phyloP scores from a whole-genome alignment of 2,797 vertebrate species.

The Typhlichthys subterraneus region DNA sequence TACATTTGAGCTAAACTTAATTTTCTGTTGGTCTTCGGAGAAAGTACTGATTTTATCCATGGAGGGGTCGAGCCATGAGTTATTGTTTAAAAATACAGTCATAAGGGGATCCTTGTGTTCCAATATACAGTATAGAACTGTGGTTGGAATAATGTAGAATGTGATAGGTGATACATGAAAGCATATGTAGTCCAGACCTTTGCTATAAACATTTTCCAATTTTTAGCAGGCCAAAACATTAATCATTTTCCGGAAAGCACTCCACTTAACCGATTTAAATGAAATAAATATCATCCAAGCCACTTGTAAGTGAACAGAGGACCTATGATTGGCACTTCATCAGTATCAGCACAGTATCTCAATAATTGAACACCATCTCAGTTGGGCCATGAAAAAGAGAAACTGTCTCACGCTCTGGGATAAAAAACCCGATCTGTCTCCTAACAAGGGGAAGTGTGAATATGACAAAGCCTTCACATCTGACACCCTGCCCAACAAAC shows the following conservation, averaged over 20 bases:
- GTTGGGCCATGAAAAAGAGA: conserved; percentile 71
- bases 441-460: conserved; percentile 75
- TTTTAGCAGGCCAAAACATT: conserved; percentile 23
- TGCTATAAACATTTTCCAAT: conserved; percentile 20
- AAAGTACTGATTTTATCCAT: conserved; percentile 24
- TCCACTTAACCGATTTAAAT: conserved; percentile 45
- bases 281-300: conserved; percentile 49
- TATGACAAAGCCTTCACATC: conserved; percentile 74
- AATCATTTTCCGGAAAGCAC: conserved; percentile 51
- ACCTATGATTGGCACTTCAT: conserved; percentile 44
- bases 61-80: conserved; percentile 17
- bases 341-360: conserved; percentile 42
- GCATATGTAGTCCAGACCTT: conserved; percentile 8
- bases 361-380: conserved; percentile 71
- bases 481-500: conserved; percentile 78
- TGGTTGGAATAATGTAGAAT: neutral
- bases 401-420: conserved; percentile 61
- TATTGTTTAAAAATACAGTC: conserved; percentile 17
- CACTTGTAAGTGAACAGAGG: conserved; percentile 26
- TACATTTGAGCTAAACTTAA: conserved; percentile 33
- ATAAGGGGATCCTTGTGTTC: conserved; percentile 19
- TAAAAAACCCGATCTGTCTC: conserved; percentile 72
- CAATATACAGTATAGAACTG: neutral
- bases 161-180: no score
- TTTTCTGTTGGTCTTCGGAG: conserved; percentile 25